Evolutionary conservation across 2,113 vertebrate species (phyloP), one percentile per base, ranked within the genome.

Genomic region (Diadophis punctatus): DNA sequence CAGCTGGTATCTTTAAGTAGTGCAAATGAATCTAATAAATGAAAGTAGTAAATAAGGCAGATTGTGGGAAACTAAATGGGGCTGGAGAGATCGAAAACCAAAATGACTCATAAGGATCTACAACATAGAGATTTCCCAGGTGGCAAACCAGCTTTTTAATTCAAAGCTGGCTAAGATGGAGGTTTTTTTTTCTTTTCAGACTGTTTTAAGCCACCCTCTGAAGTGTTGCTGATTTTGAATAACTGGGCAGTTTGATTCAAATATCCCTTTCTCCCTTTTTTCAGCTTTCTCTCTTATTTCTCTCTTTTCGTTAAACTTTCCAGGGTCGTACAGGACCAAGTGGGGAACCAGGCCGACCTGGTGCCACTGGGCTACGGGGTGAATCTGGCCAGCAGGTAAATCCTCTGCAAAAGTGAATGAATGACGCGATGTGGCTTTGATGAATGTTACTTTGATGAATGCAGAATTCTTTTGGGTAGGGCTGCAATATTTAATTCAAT

Each of bases 351-450:
- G 99, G 99, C 52, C 98, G 99, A 91, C 98, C 99, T 0, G 99
- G 99, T 20, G 98, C 99, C 0, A 99, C 99, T 2, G 99, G 99
- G 94, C 97, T 99, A 95, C 98, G 99, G 89, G 99, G 99, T 9
- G 98, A 97, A 34, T 93, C 97, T 39, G 99, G 99, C 0, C 98
- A 99, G 92, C 97, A 98, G 97, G 99, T 99, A 97, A 98, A 99
- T 96, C 1, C 39, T 48, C 89, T 23, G 1, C 9, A 30, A 34
- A 85, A 58, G 14, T 8, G 12, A 46, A 43, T 1, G 4, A 27
- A 10, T 43, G 27, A 48, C 0, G 14, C n/a, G 8, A 49, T 8
- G 90, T 1, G 18, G 27, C 18, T 27, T 2, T 56, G 3, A 5
- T 86, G 27, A 85, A 55, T 23, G 11, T 90, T 30, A 80, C 22